phyloP scores from a whole-genome alignment of 2,888 invertebrate genomes.

The Drosophila greeni region DNA sequence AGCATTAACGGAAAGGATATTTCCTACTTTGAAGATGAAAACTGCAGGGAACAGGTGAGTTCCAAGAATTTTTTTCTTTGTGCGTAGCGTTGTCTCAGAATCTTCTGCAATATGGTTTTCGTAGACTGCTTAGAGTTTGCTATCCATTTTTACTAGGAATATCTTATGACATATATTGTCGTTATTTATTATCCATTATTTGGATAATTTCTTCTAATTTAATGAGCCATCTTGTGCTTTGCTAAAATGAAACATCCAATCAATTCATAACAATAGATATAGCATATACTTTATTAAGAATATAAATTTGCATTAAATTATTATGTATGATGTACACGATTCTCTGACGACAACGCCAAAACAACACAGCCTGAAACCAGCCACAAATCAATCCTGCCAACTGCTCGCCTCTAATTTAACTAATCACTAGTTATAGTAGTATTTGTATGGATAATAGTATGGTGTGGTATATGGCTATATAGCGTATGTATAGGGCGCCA shows the following conservation, averaged over 20 bases:
- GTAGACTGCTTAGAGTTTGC: not conserved
- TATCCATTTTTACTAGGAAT: not conserved
- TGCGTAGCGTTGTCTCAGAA: not conserved
- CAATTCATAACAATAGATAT: slow-evolving; percentile 22
- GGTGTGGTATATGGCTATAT: slow-evolving; percentile 40
- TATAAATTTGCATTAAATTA: slow-evolving; percentile 53
- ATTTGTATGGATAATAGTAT: slow-evolving; percentile 39
- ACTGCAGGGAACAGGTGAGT: slow-evolving; percentile 87
- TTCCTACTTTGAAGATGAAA: slow-evolving; percentile 85
- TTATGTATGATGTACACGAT: slow-evolving; percentile 53
- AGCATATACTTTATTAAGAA: slow-evolving; percentile 34
- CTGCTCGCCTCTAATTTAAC: slow-evolving; percentile 56
- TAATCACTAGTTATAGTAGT: slow-evolving; percentile 51
- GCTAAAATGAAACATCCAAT: no score
- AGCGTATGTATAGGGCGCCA: slow-evolving; percentile 47
- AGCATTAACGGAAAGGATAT: slow-evolving; percentile 88
- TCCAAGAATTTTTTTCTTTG: not conserved
- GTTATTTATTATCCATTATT: not conserved
- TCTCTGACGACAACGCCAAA: slow-evolving; percentile 65
- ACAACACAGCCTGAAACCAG: slow-evolving; percentile 72
- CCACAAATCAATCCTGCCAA: slow-evolving; percentile 59
- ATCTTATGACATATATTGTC: no score
- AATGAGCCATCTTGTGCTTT: not conserved
- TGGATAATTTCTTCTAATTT: not conserved
- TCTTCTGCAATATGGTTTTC: not conserved